These are phyloP conservation scores for Lagopus leucura DNA, from an alignment of 2,113 vertebrate genomes.

Conservation along the genomic window DNA sequence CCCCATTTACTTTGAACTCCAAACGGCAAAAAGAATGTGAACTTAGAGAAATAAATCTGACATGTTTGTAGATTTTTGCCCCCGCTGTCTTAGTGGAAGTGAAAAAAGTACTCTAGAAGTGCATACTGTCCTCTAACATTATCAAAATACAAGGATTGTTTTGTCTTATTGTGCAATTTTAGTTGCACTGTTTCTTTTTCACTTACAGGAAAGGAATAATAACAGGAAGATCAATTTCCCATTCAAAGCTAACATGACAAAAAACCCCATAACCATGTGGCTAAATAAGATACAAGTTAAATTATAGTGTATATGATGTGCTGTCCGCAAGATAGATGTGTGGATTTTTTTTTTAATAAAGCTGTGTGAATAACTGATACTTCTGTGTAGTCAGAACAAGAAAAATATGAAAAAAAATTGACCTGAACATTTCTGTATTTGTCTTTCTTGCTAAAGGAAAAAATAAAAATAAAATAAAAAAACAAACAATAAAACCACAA, in stretches of 20 bases:
- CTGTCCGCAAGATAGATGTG: background rate
- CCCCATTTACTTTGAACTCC: background rate
- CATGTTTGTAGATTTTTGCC: background rate
- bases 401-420: background rate
- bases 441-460: background rate
- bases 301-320: slow-evolving; percentile 24
- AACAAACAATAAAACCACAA: background rate
- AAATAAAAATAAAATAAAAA: too few species aligned
- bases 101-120: background rate
- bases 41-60: background rate
- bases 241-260: background rate
- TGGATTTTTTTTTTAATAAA: background rate
- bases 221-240: slow-evolving; percentile 33
- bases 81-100: background rate
- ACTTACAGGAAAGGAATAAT: slow-evolving; percentile 44
- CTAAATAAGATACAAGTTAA: slow-evolving; percentile 39
- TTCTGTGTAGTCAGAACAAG: background rate
- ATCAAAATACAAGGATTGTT: background rate
- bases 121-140: background rate
- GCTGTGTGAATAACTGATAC: background rate
- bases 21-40: background rate
- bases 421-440: background rate
- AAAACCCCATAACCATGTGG: background rate
- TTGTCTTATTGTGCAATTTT: slow-evolving; percentile 16
- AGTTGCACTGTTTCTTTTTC: background rate